Evolutionary conservation across 2,797 vertebrate genomes (phyloP), one percentile per base, ranked within the genome.

Genomic region (Lithobates pipiens): DNA sequence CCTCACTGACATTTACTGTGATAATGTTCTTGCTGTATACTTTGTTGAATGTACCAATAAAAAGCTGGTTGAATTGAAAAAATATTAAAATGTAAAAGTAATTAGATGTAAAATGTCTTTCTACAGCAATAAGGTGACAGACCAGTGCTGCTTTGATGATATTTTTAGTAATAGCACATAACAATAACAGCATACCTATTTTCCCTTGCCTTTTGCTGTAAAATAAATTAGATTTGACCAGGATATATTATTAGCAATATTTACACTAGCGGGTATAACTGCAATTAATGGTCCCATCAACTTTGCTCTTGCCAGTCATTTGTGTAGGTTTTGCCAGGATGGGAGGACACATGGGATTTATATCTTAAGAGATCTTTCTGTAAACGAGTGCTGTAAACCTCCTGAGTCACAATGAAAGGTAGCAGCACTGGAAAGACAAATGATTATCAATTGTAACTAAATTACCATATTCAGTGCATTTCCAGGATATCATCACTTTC

Each of bases 391-490:
- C 23, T 65, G 76, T 9, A 57, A 39, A 57, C 21, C 27, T 76
- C 27, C 46, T 29, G 73, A 61, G 21, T 77, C 10, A 77, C 10
- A 18, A 36, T 29, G 29, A 61, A 77, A 36, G 10, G 39, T 39
- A 25, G 32, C 75, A 34, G 21, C 54, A 57, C 25, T 29, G 44
- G 42, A 61, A n/a, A 61, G 54, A 57, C 18, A n/a, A 42, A 65
- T 39, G 34, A 39, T 63, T 65, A 42, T 77, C 76, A 77, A 77
- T 77, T n/a, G 63, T 77, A 77, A 77, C 10, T 77, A 61, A 65
- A 65, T 77, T 77, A 77, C 39, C 57, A 63, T 39, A 65, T 65
- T 65, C 57, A 34, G 15, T 39, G 32, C 63, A 65, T 77, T 77
- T 77, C 57, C 76, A 65, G 76, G 13, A 77, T 65, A 77, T 65